Evolutionary conservation across 2,888 invertebrate species (phyloP), one percentile per base, ranked within the genome.

Genomic region (Chloromyia formosa): DNA sequence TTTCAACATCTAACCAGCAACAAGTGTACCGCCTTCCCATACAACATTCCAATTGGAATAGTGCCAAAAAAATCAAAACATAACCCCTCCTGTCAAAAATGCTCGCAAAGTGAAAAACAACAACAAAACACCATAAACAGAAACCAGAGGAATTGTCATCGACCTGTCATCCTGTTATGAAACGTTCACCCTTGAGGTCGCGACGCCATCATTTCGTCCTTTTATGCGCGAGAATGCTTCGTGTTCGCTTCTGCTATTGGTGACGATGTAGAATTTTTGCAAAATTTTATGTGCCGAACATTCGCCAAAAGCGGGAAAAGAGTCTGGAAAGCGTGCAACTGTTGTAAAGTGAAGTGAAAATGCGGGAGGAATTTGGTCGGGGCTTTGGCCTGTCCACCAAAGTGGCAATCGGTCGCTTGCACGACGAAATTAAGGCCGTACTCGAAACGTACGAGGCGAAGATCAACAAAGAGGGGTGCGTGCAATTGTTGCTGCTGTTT

Each of bases 361-460:
- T 71, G 71, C 56, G 56, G 12, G 12, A 40, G 20, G 71, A 58
- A 23, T 10, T 58, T 10, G 23, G 42, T 14, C 16, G 56, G 1
- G 7, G 58, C 40, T 5, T 20, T n/a, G 93, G 93, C 22, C 86
- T 92, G 79, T 87, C 89, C 60, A 93, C 93, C 12, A 87, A 87
- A 81, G 89, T 89, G 76, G 93, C 94, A 23, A 83, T 94, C 74
- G 86, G 88, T 78, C 90, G 89, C 81, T 87, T 94, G 76, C 89
- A 91, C 80, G 88, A 90, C 79, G 93, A 93, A 82, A 91, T 94
- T 78, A 87, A 88, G 78, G 84, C 84, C 77, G 88, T 91, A 75
- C 86, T 94, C 75, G 84, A 87, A 61, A 90, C 91, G 77, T 90
- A 91, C 82, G 89, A 90, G 83, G 86, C 88, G 78, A 89, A 88